Percentiles rank a stretch among this genome's conserved stretches.
Conservation (phyloP, 2,888 invertebrate genomes). For the Baronia brevicornis region DNA sequence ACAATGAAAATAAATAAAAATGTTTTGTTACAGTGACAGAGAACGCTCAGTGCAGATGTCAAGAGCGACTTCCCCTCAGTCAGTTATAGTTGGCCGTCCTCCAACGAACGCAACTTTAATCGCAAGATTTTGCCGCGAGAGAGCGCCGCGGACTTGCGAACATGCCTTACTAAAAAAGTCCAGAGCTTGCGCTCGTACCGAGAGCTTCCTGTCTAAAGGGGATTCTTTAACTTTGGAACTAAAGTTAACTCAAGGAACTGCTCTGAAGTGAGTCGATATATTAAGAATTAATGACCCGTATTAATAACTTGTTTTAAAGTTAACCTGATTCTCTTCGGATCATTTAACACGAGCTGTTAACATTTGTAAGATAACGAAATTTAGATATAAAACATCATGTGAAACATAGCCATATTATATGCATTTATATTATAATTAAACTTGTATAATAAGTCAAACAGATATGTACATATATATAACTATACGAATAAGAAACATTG, state of each 20-base stretch:
- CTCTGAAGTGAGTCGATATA: constrained; percentile 79
- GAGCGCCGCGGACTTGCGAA: constrained; percentile 88
- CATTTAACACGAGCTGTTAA: too few species aligned
- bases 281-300: constrained; percentile 1
- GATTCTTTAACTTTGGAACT: constrained; percentile 88
- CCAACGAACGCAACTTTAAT: constrained; percentile 84
- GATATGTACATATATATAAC: too few species aligned
- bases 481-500: too few species aligned
- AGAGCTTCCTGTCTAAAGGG: constrained; percentile 88
- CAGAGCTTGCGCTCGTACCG: constrained; percentile 85
- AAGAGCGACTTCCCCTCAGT: constrained; percentile 63
- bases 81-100: constrained; percentile 72
- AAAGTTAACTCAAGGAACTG: constrained; percentile 87
- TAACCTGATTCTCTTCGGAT: neutral
- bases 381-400: too few species aligned
- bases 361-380: too few species aligned
- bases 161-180: constrained; percentile 81
- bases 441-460: too few species aligned
- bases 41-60: constrained; percentile 68
- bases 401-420: too few species aligned
- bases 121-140: constrained; percentile 87
- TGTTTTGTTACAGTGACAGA: constrained; percentile 60
- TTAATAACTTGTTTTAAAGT: constrained; percentile 8
- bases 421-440: too few species aligned
- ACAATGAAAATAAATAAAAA: too few species aligned